These are phyloP conservation scores for Augochlora pura DNA, from an alignment of 1,140 invertebrate genomes.

Conservation along the genomic window DNA sequence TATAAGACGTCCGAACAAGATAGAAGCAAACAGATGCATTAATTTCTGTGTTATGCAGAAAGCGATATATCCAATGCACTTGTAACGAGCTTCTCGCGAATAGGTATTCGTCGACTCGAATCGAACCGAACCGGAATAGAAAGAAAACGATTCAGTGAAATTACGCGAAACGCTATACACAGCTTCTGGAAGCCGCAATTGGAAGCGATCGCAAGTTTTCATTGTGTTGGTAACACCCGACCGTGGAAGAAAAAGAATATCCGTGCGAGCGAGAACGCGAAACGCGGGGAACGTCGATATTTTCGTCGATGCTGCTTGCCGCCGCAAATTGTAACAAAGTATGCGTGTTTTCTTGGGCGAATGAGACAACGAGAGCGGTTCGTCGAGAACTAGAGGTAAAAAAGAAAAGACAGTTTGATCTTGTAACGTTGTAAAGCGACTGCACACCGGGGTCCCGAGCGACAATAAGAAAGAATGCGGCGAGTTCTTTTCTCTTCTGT, in stretches of 20 bases:
- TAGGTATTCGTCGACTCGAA: background rate
- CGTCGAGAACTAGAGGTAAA: constrained; percentile 24
- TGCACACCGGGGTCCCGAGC: background rate
- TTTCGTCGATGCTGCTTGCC: constrained; percentile 42
- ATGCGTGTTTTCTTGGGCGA: constrained; percentile 22
- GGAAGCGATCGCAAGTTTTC: background rate
- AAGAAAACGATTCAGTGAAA: too few relatives aligned
- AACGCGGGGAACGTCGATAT: constrained; percentile 22
- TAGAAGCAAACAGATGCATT: too few relatives aligned
- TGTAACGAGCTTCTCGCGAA: too few relatives aligned
- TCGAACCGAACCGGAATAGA: too few relatives aligned
- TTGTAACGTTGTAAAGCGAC: constrained; percentile 11
- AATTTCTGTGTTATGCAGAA: background rate
- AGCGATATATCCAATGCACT: background rate
- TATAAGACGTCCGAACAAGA: too few relatives aligned
- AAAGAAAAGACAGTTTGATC: constrained; percentile 25
- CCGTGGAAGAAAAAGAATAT: background rate
- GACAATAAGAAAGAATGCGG: too few relatives aligned
- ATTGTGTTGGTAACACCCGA: background rate
- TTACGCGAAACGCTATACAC: too few relatives aligned
- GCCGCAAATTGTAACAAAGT: constrained; percentile 34
- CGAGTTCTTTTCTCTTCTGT: background rate
- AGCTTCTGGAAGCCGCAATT: background rate
- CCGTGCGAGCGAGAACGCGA: too few relatives aligned
- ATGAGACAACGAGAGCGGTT: constrained; percentile 28